Base-by-base conservation (phyloP, 2,113 vertebrate species). In the Sander lucioperca region DNA sequence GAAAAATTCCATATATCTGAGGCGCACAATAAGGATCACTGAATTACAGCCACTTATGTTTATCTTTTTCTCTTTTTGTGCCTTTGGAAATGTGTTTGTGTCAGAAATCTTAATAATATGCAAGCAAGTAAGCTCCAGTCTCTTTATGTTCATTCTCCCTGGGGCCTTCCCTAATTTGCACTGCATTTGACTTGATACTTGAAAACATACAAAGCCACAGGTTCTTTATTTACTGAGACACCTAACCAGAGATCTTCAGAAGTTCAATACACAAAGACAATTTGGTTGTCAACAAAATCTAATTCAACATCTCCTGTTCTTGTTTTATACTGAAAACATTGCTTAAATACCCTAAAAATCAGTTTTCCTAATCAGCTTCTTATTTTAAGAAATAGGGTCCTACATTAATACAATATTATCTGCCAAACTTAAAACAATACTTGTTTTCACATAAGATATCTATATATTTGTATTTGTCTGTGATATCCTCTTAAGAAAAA, bases 151-250 rank as follows among this genome's bases (percentile, higher is more conserved):
- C 30, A 30, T 15, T 65, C 43, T 25, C 30, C 14, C 6, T 14
- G 5, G 23, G 36, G 12, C n/a, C 39, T 15, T 68, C 36, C 50
- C 14, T 47, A 39, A 54, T 72, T 70, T 77, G 64, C 36, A 45
- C 2, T 39, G n/a, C 1, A 19, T 79, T 74, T 81, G 16, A 81
- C 47, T 56, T 47, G 23, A 4, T 56, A 19, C 48, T 73, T 36
- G 8, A 56, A 77, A 77, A 30, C 25, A 70, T 58, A 30, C 62
- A 87, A 80, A 83, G 56, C 27, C 3, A 30, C 48, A 76, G 25
- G 21, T 27, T 81, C 6, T 70, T 59, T 67, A 72, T 63, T 62
- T 76, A 33, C 62, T 47, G 11, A 73, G 25, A 61, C 0, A 3
- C 16, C 21, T 14, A 25, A 65, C 43, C 7, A 82, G 13, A 71